phyloP scores from a whole-genome alignment of 2,888 invertebrate genomes.

The Microchrysa polita region DNA sequence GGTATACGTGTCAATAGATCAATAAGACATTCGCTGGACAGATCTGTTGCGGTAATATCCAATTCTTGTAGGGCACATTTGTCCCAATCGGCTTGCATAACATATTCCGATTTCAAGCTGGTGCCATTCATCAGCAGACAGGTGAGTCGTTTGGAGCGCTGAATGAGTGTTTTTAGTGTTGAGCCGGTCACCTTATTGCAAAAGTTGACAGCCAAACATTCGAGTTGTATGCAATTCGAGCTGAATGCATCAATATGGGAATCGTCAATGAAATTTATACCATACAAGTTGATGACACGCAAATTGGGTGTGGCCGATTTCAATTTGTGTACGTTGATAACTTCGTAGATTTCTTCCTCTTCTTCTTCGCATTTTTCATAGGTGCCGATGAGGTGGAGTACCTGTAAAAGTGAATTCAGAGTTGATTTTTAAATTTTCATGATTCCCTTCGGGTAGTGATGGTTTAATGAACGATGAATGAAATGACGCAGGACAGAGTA shows the following conservation, averaged over 20 bases:
- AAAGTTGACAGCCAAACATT: constrained; percentile 96
- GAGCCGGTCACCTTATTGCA: constrained; percentile 97
- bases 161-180: constrained; percentile 92
- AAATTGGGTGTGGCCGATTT: constrained; percentile 98
- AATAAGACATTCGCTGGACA: constrained; percentile 91
- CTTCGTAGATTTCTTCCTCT: constrained; percentile 99
- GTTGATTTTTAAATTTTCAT: not conserved
- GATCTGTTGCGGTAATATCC: constrained; percentile 96
- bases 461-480: too few species aligned
- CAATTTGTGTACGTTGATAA: constrained; percentile 98
- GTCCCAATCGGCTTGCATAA: constrained; percentile 98
- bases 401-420: constrained; percentile 57
- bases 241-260: constrained; percentile 98
- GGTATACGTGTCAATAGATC: constrained; percentile 91
- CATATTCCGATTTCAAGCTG: constrained; percentile 89
- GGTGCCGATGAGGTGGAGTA: constrained; percentile 95
- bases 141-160: constrained; percentile 89
- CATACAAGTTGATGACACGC: constrained; percentile 96
- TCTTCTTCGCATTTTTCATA: constrained; percentile 98
- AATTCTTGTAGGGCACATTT: constrained; percentile 92
- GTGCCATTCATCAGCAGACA: constrained; percentile 97
- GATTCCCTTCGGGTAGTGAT: too few species aligned
- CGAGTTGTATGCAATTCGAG: constrained; percentile 95
- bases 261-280: constrained; percentile 98
- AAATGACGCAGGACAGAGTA: too few species aligned